Evolutionary conservation across 2,888 invertebrate species (phyloP).

Genomic region (Drosophila paracracens): DNA sequence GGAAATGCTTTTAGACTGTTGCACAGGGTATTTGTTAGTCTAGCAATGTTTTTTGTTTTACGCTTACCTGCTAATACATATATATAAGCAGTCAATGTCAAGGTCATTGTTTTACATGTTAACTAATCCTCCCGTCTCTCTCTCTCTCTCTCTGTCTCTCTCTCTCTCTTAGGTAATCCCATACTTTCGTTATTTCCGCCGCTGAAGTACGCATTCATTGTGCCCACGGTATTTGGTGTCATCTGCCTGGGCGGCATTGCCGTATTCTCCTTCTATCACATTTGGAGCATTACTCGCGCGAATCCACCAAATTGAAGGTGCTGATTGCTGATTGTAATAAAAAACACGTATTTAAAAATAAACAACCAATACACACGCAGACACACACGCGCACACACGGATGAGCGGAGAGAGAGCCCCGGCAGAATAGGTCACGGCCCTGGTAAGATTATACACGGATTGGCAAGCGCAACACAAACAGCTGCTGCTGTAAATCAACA

Average conservation of each 20-base stretch:
- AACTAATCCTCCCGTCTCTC: constrained; percentile 7
- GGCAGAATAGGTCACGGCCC: constrained; percentile 37
- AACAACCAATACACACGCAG: constrained; percentile 24
- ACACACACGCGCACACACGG: constrained; percentile 1
- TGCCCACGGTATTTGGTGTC: constrained; percentile 88
- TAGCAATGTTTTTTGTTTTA: background rate
- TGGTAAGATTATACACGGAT: constrained; percentile 40
- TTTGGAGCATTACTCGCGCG: constrained; percentile 77
- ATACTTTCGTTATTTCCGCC: constrained; percentile 86
- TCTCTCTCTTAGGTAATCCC: constrained; percentile 85
- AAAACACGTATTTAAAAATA: background rate
- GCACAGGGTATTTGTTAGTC: constrained; percentile 7
- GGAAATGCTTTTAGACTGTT: background rate
- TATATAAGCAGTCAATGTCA: constrained; percentile 43
- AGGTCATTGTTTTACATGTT: constrained; percentile 46
- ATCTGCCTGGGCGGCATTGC: constrained; percentile 89
- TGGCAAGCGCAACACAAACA: constrained; percentile 8
- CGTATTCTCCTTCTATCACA: constrained; percentile 88
- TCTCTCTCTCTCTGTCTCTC: constrained; percentile 6
- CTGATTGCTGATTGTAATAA: background rate
- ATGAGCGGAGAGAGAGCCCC: constrained; percentile 10
- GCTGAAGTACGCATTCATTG: constrained; percentile 87
- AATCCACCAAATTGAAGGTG: constrained; percentile 27
- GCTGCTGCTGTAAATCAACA: constrained; percentile 17
- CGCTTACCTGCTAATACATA: constrained; percentile 17